These are phyloP conservation scores for Tretioscincus oriximinensis DNA, from an alignment of 2,113 vertebrate genomes.

Conservation along the genomic window DNA sequence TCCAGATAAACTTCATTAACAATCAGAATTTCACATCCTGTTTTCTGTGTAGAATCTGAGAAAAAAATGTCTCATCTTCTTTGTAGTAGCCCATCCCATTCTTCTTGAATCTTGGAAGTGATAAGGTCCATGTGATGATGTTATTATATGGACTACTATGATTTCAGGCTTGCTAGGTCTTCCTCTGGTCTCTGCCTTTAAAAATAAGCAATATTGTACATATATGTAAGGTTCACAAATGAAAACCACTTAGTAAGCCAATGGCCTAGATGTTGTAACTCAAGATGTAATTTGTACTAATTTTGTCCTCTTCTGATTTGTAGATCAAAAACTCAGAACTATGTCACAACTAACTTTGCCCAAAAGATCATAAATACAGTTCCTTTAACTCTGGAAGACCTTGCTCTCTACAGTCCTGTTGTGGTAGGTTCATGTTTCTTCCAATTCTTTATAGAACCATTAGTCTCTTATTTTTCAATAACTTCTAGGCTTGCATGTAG, in stretches of 20 bases:
- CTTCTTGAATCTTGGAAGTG: too few species aligned
- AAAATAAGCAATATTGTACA: background rate
- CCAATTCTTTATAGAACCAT: background rate
- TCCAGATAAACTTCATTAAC: too few species aligned
- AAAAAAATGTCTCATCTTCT: too few species aligned
- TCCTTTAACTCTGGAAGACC: conserved; percentile 21
- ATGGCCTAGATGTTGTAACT: background rate
- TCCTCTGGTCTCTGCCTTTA: too few species aligned
- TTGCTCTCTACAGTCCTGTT: conserved; percentile 17
- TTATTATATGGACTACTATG: too few species aligned
- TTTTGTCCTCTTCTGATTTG: conserved; percentile 13
- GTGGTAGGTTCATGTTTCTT: conserved; percentile 12
- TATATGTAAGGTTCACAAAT: background rate
- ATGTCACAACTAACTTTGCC: background rate
- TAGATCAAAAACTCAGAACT: conserved; percentile 17
- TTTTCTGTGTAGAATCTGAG: too few species aligned
- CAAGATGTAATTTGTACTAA: conserved; percentile 1
- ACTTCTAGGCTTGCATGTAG: background rate
- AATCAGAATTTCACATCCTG: too few species aligned
- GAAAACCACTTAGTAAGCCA: background rate
- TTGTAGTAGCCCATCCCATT: too few species aligned
- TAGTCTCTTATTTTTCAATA: background rate
- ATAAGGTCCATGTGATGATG: too few species aligned
- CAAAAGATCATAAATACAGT: background rate
- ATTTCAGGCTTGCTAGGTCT: too few species aligned